A percentile compares a stretch with the other conserved stretches of the same genome.
These are phyloP conservation scores for Dicranocentrus wangi DNA, from an alignment of 2,888 invertebrate species.

Conservation along the genomic window DNA sequence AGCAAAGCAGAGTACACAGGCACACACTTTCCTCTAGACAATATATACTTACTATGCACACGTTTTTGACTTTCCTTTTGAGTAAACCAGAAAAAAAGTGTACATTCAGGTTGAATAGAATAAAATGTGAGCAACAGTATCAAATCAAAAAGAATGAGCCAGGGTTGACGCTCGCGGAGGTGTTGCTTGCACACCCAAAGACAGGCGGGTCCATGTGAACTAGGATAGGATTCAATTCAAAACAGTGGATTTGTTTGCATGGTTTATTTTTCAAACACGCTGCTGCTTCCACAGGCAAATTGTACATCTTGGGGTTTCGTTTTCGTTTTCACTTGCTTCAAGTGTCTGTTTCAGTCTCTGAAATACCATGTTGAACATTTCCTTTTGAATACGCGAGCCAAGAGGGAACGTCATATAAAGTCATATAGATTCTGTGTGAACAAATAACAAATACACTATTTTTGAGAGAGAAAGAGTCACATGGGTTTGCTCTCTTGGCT, in stretches of 20 bases:
- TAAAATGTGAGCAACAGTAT: conserved; percentile 6
- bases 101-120: conserved; percentile 11
- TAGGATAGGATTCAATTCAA: conserved; percentile 1
- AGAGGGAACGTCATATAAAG: too few relatives aligned
- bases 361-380: background rate
- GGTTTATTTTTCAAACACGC: conserved; percentile 1
- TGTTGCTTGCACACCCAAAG: conserved; percentile 52
- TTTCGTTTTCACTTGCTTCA: conserved; percentile 1
- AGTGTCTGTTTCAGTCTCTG: background rate
- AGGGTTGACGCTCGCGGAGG: conserved; percentile 49
- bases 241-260: background rate
- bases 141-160: conserved; percentile 23
- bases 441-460: conserved; percentile 19
- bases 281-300: background rate
- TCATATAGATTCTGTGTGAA: background rate
- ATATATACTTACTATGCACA: conserved; percentile 27
- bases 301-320: background rate
- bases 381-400: conserved; percentile 15
- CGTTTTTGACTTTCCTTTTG: background rate
- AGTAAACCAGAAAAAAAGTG: conserved; percentile 26
- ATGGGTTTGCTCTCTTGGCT: conserved; percentile 27
- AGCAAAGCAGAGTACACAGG: background rate
- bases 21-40: conserved; percentile 15
- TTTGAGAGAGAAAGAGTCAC: conserved; percentile 26
- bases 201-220: conserved; percentile 9